Evolutionary conservation across 2,797 vertebrate species (phyloP).

Genomic region (Coluber constrictor): DNA sequence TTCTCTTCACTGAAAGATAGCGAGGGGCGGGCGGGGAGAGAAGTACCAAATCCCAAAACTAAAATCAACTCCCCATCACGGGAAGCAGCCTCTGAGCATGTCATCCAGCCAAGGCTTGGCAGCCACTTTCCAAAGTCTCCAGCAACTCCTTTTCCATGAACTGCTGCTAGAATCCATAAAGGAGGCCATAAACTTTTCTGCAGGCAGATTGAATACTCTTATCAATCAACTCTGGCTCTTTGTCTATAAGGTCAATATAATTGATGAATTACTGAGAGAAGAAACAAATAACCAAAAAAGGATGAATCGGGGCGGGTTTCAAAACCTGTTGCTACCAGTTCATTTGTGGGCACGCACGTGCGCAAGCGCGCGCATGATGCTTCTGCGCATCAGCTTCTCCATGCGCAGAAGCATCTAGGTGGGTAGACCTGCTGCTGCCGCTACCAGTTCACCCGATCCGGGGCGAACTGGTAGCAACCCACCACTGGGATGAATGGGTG

Average conservation of each 20-base stretch:
- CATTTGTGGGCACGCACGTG: too few species aligned
- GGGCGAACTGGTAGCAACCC: too few species aligned
- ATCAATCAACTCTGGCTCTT: background rate
- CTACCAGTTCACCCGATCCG: too few species aligned
- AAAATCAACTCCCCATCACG: background rate
- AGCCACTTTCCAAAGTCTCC: background rate
- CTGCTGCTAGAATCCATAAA: background rate
- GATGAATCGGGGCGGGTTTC: background rate
- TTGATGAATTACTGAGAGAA: background rate
- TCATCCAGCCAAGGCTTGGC: background rate
- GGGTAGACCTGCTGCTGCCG: too few species aligned
- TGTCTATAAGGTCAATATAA: background rate
- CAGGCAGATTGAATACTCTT: background rate
- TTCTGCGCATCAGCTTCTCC: too few species aligned
- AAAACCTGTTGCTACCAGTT: too few species aligned
- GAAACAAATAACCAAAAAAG: background rate
- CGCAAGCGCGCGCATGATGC: too few species aligned
- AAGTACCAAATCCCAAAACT: background rate
- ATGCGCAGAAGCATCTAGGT: too few species aligned
- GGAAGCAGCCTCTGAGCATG: too few species aligned
- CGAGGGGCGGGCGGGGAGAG: background rate
- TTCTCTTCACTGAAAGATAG: background rate
- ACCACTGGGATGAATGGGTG: background rate
- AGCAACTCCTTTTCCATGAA: background rate
- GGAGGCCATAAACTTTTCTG: background rate